Evolutionary conservation across 2,797 vertebrate species (phyloP).

Genomic region (Natrix natrix): DNA sequence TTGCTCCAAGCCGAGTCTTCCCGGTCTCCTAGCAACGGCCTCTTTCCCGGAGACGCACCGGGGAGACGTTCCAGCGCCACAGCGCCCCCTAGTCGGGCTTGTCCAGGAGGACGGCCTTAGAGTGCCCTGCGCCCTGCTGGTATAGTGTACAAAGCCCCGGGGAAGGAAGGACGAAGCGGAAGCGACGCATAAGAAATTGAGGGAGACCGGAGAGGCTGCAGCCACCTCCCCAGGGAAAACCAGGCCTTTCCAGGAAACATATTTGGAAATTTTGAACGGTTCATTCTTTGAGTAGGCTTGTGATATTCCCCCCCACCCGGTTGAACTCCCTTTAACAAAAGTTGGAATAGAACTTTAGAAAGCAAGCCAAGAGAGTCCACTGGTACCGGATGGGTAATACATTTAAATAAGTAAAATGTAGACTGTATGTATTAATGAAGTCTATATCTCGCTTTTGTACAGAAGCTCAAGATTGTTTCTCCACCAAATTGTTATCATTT

Average conservation of each 20-base stretch:
- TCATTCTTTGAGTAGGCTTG: not conserved
- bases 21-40: conserved; percentile 55
- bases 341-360: not conserved
- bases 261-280: not conserved
- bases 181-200: not conserved
- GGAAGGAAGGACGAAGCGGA: not conserved
- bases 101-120: not conserved
- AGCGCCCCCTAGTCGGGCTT: not conserved
- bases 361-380: not conserved
- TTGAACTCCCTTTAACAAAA: not conserved
- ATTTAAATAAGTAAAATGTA: not conserved
- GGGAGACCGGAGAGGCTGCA: not conserved
- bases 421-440: not conserved
- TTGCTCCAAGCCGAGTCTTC: conserved; percentile 3
- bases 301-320: not conserved
- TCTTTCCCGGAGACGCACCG: not conserved
- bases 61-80: not conserved
- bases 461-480: not conserved
- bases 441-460: not conserved
- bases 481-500: not conserved
- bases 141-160: not conserved
- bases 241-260: not conserved
- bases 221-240: not conserved
- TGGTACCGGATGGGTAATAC: not conserved
- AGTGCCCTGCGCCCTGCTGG: too few species aligned